phyloP scores from a whole-genome alignment of 1,140 invertebrate genomes.

The Sitobion miscanthi region DNA sequence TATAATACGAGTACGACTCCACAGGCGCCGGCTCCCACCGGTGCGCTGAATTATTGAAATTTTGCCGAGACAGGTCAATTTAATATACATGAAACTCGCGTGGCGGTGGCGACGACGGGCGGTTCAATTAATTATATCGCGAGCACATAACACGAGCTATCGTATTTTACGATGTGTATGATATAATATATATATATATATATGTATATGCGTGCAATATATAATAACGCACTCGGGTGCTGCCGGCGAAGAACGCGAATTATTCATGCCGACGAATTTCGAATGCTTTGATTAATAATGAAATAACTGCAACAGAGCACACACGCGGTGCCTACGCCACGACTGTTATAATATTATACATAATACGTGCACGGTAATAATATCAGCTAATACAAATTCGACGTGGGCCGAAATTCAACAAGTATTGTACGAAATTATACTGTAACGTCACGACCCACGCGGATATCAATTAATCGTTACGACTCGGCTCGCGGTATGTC shows the following conservation, averaged over 20 bases:
- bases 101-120: not conserved
- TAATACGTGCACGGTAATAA: not conserved
- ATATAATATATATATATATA: not conserved
- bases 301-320: not conserved
- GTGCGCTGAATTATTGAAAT: constrained; percentile 24
- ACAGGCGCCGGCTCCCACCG: not conserved
- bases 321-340: not conserved
- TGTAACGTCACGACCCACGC: not conserved
- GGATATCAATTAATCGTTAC: not conserved
- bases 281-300: constrained; percentile 30
- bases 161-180: not conserved
- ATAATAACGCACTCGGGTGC: not conserved
- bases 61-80: constrained; percentile 34
- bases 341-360: too few species aligned
- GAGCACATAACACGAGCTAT: not conserved
- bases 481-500: not conserved
- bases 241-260: not conserved
- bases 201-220: not conserved
- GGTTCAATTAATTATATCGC: constrained; percentile 23
- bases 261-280: constrained; percentile 18
- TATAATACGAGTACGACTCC: not conserved
- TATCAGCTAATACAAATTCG: not conserved
- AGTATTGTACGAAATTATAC: not conserved
- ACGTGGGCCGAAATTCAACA: not conserved
- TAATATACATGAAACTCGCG: constrained; percentile 26